phyloP scores from a whole-genome alignment of 2,888 invertebrate genomes.

The Caenorhabditis afra region DNA sequence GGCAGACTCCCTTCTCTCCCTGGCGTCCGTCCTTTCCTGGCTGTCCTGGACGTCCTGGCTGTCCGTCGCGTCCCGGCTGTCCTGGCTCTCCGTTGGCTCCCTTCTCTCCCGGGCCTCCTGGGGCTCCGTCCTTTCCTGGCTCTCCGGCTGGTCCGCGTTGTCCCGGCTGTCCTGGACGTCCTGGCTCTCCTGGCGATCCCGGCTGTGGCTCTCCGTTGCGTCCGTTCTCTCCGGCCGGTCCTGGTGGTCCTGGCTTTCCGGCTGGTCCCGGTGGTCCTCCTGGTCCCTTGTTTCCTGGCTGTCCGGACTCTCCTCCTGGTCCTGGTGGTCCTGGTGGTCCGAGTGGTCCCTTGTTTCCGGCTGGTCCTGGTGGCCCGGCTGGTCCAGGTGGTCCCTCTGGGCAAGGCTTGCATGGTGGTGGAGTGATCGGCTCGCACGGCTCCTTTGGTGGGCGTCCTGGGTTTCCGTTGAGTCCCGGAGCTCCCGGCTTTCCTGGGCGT shows the following conservation, averaged over 20 bases:
- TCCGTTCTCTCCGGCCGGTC: conserved; percentile 64
- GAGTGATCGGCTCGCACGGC: conserved; percentile 79
- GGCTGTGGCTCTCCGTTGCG: conserved; percentile 59
- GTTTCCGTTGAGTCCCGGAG: conserved; percentile 79
- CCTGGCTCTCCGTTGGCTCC: conserved; percentile 68
- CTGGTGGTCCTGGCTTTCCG: conserved; percentile 66
- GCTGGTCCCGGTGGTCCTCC: conserved; percentile 67
- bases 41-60: conserved; percentile 63
- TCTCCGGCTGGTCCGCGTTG: conserved; percentile 66
- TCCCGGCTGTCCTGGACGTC: conserved; percentile 69
- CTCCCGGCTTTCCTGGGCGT: conserved; percentile 78
- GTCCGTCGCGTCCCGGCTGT: conserved; percentile 64
- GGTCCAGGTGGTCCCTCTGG: conserved; percentile 72
- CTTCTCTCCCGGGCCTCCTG: conserved; percentile 67
- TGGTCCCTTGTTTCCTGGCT: conserved; percentile 66
- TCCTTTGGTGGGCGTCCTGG: conserved; percentile 78
- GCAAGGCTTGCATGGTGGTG: conserved; percentile 80
- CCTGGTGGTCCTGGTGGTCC: conserved; percentile 71
- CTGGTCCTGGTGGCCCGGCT: conserved; percentile 70
- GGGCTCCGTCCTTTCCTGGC: conserved; percentile 65
- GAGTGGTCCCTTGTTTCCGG: conserved; percentile 70
- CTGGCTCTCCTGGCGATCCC: conserved; percentile 69
- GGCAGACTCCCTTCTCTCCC: conserved; percentile 64
- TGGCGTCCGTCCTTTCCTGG: conserved; percentile 61
- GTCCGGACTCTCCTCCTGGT: conserved; percentile 61